A percentile compares a stretch with the other conserved stretches of the same genome.
These are phyloP conservation scores for Saccostrea echinata DNA, from an alignment of 1,140 invertebrate species.

Conservation along the genomic window DNA sequence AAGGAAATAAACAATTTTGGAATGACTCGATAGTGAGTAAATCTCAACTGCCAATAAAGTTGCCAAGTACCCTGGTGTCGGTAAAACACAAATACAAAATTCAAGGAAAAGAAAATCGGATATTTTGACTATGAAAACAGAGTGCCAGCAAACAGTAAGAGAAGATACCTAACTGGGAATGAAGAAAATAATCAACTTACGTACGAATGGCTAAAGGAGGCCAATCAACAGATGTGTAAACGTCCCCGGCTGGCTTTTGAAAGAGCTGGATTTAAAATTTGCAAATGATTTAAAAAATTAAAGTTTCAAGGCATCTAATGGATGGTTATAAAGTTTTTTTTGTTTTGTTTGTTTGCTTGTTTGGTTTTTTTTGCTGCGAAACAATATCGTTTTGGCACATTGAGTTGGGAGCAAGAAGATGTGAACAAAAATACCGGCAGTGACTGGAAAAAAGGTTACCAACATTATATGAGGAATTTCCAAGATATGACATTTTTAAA, in stretches of 20 bases:
- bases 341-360: no score
- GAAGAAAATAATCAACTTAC: slow-evolving; percentile 49
- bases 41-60: slow-evolving; percentile 43
- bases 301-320: slow-evolving; percentile 64
- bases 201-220: slow-evolving; percentile 52
- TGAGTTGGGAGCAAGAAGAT: slow-evolving; percentile 55
- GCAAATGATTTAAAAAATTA: slow-evolving; percentile 34
- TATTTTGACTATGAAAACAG: slow-evolving; percentile 48
- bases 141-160: not conserved
- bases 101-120: slow-evolving; percentile 45
- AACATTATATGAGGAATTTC: slow-evolving; percentile 47
- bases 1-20: no score
- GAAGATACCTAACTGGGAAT: slow-evolving; percentile 29
- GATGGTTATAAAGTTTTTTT: slow-evolving; percentile 53
- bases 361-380: no score
- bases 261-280: slow-evolving; percentile 52
- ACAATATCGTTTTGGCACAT: slow-evolving; percentile 50
- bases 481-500: slow-evolving; percentile 55
- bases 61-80: slow-evolving; percentile 41
- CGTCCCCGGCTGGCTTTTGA: slow-evolving; percentile 48
- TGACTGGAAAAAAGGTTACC: slow-evolving; percentile 55
- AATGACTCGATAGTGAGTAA: no score
- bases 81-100: slow-evolving; percentile 56
- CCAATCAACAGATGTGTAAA: not conserved
- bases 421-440: slow-evolving; percentile 41